Evolutionary conservation across 2,888 invertebrate species (phyloP).

Genomic region (Apodemia zela): DNA sequence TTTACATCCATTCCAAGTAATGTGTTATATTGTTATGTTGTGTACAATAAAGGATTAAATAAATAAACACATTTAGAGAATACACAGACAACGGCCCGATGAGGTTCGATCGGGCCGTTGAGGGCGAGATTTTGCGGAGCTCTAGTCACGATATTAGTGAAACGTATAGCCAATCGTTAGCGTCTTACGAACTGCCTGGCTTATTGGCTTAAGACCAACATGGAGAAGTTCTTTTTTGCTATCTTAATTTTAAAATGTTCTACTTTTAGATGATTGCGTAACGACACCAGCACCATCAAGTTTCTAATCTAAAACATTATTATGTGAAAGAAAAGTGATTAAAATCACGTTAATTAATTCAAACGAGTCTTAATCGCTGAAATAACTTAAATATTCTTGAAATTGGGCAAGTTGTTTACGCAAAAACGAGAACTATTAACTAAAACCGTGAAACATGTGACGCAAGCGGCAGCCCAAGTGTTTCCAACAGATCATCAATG

Average conservation of each 20-base stretch:
- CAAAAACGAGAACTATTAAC: conserved; percentile 8
- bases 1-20: too few relatives aligned
- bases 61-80: too few relatives aligned
- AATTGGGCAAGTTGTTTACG: background rate
- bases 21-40: too few relatives aligned
- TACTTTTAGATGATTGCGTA: background rate
- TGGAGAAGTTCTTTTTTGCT: too few relatives aligned
- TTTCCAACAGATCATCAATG: conserved; percentile 21
- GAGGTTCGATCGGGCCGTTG: too few relatives aligned
- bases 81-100: too few relatives aligned
- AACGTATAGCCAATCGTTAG: too few relatives aligned
- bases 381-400: background rate
- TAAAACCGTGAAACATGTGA: conserved; percentile 5
- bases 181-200: too few relatives aligned
- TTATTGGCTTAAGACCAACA: too few relatives aligned
- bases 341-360: background rate
- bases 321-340: background rate
- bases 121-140: too few relatives aligned
- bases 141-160: too few relatives aligned
- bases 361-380: background rate
- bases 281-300: background rate
- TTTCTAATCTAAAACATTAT: background rate
- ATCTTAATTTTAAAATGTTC: background rate
- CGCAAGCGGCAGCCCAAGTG: background rate
- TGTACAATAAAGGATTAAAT: too few relatives aligned